Percentiles rank a stretch among this genome's conserved stretches.
phyloP scores from a whole-genome alignment of 2,888 invertebrate genomes.

The Tenthredo mesomela region DNA sequence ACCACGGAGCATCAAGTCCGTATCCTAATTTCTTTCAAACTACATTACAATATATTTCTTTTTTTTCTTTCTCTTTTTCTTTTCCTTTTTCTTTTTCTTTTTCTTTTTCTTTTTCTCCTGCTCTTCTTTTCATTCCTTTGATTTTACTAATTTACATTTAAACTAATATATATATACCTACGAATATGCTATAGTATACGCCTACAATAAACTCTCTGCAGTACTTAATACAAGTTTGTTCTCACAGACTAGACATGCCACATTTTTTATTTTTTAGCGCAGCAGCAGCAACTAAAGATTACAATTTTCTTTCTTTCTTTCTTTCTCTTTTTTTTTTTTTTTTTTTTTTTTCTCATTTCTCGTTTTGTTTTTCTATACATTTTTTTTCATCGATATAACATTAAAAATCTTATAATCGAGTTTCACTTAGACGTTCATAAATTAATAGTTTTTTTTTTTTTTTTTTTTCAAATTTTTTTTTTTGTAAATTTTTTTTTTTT shows the following conservation, averaged over 20 bases:
- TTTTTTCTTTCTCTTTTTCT: no score
- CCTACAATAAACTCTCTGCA: slow-evolving; percentile 64
- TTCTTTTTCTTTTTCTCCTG: neutral
- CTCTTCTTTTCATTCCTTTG: neutral
- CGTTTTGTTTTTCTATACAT: slow-evolving; percentile 29
- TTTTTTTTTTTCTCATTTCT: neutral
- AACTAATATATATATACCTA: slow-evolving; percentile 4
- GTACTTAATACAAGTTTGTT: slow-evolving; percentile 75
- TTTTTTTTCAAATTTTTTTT: neutral
- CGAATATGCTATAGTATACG: slow-evolving; percentile 12
- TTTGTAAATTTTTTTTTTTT: no score
- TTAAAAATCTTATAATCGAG: slow-evolving; percentile 34
- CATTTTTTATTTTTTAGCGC: slow-evolving; percentile 24
- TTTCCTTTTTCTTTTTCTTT: neutral
- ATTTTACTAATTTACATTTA: slow-evolving; percentile 9
- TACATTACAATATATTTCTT: neutral
- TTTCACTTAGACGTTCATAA: slow-evolving; percentile 36
- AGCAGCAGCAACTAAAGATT: slow-evolving; percentile 39
- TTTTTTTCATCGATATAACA: neutral
- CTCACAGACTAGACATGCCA: slow-evolving; percentile 74
- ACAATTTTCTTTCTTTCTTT: neutral
- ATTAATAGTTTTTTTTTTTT: neutral
- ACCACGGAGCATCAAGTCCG: neutral
- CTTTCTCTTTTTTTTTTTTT: neutral
- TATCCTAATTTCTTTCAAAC: neutral